Evolutionary conservation across 1,140 invertebrate species (phyloP), one percentile per base, ranked within the genome.

Genomic region (Maconellicoccus hirsutus): DNA sequence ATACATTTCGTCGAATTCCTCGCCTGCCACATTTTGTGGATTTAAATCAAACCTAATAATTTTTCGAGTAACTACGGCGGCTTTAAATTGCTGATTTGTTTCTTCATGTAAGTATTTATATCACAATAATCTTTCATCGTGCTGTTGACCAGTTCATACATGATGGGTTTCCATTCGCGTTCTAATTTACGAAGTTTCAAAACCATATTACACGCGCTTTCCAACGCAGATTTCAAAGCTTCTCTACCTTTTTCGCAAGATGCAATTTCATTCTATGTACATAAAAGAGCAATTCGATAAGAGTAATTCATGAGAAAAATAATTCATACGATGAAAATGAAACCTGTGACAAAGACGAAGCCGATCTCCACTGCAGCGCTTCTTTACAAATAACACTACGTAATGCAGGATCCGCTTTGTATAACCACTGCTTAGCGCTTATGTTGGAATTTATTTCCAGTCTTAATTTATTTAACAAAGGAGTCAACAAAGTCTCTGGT

Each of bases 371-470:
- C 73, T 91, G 89, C n/a, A 93, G 77, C 16, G 90, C 90, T 80
- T 93, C 90, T 80, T 92, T 93, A 38, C 88, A 89, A 59, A 93
- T 89, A 0, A 93, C 90, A 74, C 86, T 86, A 74, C 87, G 83
- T 61, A 92, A 78, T 1, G 88, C 87, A 21, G 89, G 86, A 77
- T 91, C 88, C 33, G 90, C 88, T 63, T 83, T 83, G 74, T 86
- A 83, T 69, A 90, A 78, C 86, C 88, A 90, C 74, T 87, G 83
- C 78, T 88, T 88, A 69, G 87, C 86, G 77, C 81, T 79, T 74
- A 82, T 79, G n/a, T 61, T 70, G 0, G 74, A 70, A 66, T 73
- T 73, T n/a, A 74, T 73, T 33, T 75, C 76, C 52, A 75, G 27
- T 59, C 84, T 85, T 33, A 91, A 78, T 70, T 88, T 80, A 22